phyloP scores from a whole-genome alignment of 2,113 vertebrate species.

The Malurus cyaneus region DNA sequence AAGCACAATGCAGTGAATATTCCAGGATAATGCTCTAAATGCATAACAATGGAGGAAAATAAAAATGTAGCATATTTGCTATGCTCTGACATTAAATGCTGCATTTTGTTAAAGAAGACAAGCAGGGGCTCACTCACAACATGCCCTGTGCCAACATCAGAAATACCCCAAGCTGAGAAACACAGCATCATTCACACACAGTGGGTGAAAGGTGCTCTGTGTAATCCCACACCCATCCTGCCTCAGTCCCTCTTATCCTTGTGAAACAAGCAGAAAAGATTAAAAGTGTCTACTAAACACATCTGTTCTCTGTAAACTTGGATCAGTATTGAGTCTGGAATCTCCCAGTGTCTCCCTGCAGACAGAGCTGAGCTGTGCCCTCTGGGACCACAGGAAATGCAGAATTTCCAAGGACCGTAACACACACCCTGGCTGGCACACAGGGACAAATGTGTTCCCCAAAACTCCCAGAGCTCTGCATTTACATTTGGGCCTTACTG shows the following conservation, averaged over 20 bases:
- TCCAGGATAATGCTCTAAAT: background rate
- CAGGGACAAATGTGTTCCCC: background rate
- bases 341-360: background rate
- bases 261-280: background rate
- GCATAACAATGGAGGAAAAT: background rate
- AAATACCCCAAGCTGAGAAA: background rate
- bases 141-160: rapidly evolving
- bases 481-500: background rate
- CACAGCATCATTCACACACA: rapidly evolving
- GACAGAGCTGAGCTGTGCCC: background rate
- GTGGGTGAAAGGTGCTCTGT: background rate
- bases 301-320: background rate
- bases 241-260: background rate
- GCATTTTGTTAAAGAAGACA: background rate
- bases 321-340: background rate
- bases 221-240: background rate
- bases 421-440: background rate
- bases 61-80: background rate
- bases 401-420: rapidly evolving
- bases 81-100: background rate
- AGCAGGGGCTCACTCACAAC: rapidly evolving
- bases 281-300: background rate
- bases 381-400: background rate
- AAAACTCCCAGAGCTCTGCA: background rate
- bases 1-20: background rate